A percentile compares a stretch with the other conserved stretches of the same genome.
Evolutionary conservation across 2,797 vertebrate species (phyloP).

Genomic region (Syngnathus rostellatus): DNA sequence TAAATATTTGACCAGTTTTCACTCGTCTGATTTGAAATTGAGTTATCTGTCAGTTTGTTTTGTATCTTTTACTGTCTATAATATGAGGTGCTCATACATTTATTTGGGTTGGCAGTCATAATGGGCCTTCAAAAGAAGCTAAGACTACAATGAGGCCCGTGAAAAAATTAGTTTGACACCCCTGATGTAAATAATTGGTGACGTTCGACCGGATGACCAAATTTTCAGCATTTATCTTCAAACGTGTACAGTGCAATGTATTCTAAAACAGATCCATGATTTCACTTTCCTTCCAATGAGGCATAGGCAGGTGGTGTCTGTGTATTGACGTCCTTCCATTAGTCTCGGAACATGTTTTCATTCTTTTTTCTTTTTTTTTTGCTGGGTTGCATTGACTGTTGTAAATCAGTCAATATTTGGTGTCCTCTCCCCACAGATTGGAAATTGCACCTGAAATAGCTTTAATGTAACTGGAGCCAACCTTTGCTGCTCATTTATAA

Average conservation of each 20-base stretch:
- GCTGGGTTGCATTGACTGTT: background rate
- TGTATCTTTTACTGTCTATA: no score
- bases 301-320: background rate
- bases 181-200: no score
- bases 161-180: no score
- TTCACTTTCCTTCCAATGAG: background rate
- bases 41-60: no score
- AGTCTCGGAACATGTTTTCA: background rate
- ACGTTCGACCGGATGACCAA: no score
- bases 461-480: slow-evolving; percentile 7
- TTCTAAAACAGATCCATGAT: background rate
- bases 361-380: background rate
- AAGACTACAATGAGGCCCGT: no score
- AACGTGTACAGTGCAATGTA: background rate
- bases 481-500: slow-evolving; percentile 12
- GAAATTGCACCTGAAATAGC: background rate
- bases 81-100: no score
- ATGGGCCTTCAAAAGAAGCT: no score
- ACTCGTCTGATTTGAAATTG: no score
- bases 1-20: no score
- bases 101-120: no score
- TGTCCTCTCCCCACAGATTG: slow-evolving; percentile 4
- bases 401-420: slow-evolving; percentile 3
- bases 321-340: background rate
- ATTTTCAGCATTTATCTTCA: background rate